Base-by-base conservation (phyloP, 2,888 invertebrate genomes). In the Cheilosia grossa region DNA sequence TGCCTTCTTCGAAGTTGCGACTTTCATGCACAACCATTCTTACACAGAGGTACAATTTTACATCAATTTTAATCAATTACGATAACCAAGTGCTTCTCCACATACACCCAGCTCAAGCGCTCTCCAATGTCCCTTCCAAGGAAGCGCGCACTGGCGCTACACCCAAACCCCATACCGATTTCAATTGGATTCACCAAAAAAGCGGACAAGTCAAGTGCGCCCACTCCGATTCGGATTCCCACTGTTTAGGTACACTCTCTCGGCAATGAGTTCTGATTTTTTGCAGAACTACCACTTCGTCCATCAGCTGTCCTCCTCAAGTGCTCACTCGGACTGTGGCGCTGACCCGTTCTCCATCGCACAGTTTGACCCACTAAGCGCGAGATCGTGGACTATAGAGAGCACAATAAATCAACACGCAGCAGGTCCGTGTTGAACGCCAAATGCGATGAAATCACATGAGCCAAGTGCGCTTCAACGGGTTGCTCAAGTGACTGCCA, bases 281-380 rank as follows among this genome's bases (percentile, higher is more conserved):
- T 81, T 85, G 77, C 75, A 77, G 75, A 85, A 77, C 64, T 33
- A 40, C 66, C 85, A 85, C 85, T 85, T 72, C 17, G 56, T 47
- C 15, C 67, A 49, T 85, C 85, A 81, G 56, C 77, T 85, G 85
- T 85, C 81, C 37, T 5, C 17, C 33, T 85, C 61, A 81, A 81
- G 81, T 77, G 63, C 17, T 40, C 30, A 24, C 61, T 56, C 27
- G 53, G 67, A 53, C 70, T 67, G 37, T 77, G 81, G 80, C 85
- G 75, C 77, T 81, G 77, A 81, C 61, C 81, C 51, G 72, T 58
- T 77, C 67, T 42, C 24, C 63, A 37, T 37, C 37, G 37, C 37
- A 54, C 70, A 54, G 54, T 40, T 67, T 85, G 85, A 85, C 85
- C 85, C 85, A 85, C 70, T 85, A 85, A 85, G 70, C 51, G 66